These are phyloP conservation scores for Eilema sororculum DNA, from an alignment of 2,888 invertebrate genomes.

Conservation along the genomic window DNA sequence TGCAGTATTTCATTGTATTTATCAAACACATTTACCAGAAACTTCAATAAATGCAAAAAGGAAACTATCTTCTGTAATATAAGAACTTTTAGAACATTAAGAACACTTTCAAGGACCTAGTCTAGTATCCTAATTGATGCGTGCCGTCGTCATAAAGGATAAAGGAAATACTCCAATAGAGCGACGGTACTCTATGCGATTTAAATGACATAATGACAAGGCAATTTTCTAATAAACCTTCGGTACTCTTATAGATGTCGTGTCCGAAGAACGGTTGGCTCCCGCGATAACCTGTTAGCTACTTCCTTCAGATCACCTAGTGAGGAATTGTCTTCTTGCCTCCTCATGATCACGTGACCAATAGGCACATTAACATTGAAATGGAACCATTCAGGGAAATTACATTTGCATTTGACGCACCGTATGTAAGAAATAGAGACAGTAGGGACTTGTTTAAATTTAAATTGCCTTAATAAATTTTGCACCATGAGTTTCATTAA, in stretches of 20 bases:
- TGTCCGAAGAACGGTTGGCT: conserved; percentile 75
- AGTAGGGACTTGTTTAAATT: neutral
- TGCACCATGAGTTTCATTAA: neutral
- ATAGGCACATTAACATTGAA: neutral
- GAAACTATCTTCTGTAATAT: neutral
- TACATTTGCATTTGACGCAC: neutral
- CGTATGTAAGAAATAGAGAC: neutral
- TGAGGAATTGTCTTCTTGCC: conserved; percentile 48
- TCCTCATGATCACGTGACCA: conserved; percentile 38
- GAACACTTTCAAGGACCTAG: conserved; percentile 69
- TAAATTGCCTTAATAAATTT: neutral
- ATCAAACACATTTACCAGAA: neutral
- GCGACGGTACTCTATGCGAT: conserved; percentile 86
- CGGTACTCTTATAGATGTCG: conserved; percentile 79
- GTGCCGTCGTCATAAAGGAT: conserved; percentile 85
- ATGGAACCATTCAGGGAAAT: neutral
- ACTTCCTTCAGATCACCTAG: conserved; percentile 82
- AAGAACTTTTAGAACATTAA: conserved; percentile 45
- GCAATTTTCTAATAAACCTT: conserved; percentile 88
- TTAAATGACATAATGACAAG: conserved; percentile 87
- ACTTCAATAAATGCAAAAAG: neutral
- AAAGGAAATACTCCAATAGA: conserved; percentile 86
- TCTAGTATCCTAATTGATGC: conserved; percentile 82
- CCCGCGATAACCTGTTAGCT: conserved; percentile 81
- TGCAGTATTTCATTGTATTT: neutral